phyloP scores from a whole-genome alignment of 2,888 invertebrate species.

The Leucoma salicis region DNA sequence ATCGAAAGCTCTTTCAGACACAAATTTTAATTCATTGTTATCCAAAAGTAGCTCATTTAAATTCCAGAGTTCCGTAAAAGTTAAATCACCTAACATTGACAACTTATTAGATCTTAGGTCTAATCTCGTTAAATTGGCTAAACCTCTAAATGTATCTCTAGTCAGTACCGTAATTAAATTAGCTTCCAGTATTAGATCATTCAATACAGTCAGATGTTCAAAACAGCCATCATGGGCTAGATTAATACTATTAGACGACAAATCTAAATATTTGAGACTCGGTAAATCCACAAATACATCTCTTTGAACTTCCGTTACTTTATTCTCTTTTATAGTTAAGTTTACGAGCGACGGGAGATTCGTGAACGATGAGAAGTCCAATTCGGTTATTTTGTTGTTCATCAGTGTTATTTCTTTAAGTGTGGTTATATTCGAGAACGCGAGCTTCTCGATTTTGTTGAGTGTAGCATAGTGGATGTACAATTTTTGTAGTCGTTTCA shows the following conservation, averaged over 20 bases:
- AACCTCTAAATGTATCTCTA: constrained; percentile 88
- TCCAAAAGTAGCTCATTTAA: constrained; percentile 87
- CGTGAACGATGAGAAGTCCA: constrained; percentile 88
- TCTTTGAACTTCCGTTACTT: constrained; percentile 87
- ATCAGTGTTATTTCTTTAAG: constrained; percentile 86
- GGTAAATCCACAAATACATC: constrained; percentile 90
- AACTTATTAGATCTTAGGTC: constrained; percentile 89
- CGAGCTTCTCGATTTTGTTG: constrained; percentile 85
- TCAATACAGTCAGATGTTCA: constrained; percentile 86
- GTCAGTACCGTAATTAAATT: constrained; percentile 89
- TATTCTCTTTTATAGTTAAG: constrained; percentile 89
- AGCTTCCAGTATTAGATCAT: constrained; percentile 89
- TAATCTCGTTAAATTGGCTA: constrained; percentile 87
- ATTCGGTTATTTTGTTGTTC: constrained; percentile 86
- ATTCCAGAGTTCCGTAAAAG: constrained; percentile 90
- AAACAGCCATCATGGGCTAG: constrained; percentile 93
- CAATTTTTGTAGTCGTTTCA: constrained; percentile 85
- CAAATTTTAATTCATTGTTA: constrained; percentile 86
- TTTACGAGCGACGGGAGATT: constrained; percentile 87
- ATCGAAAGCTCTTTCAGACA: constrained; percentile 89
- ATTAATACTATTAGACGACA: constrained; percentile 93
- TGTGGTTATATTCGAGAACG: constrained; percentile 88
- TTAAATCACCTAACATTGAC: constrained; percentile 89
- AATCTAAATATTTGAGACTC: constrained; percentile 86
- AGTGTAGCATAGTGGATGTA: constrained; percentile 88